phyloP scores from a whole-genome alignment of 2,113 vertebrate genomes.

The Camelus bactrianus region DNA sequence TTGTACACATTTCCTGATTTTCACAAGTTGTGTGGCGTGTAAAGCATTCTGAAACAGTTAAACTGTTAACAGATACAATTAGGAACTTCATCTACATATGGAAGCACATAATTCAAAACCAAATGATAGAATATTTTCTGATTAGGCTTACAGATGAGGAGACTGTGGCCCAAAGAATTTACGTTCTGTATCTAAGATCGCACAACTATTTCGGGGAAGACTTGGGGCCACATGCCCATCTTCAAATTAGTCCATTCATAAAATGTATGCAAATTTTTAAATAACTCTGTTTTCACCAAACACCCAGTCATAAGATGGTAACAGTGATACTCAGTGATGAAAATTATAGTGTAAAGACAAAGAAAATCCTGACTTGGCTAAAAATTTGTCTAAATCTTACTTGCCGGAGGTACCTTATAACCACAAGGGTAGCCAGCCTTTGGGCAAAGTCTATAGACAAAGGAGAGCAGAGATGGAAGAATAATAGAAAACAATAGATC shows the following conservation, averaged over 20 bases:
- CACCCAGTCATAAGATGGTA: background rate
- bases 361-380: background rate
- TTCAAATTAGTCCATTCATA: background rate
- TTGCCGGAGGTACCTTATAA: background rate
- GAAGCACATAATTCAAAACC: background rate
- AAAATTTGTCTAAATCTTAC: background rate
- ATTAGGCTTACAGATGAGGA: background rate
- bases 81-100: background rate
- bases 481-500: background rate
- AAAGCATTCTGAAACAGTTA: constrained; percentile 43
- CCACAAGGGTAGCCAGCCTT: background rate
- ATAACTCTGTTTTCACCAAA: background rate
- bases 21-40: background rate
- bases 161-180: background rate
- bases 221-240: background rate
- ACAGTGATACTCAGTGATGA: background rate
- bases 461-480: background rate
- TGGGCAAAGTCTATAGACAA: background rate
- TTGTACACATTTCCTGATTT: background rate
- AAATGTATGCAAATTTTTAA: background rate
- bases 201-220: background rate
- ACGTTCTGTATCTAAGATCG: background rate
- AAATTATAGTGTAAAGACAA: background rate
- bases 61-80: background rate
- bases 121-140: background rate